Percentiles rank a stretch among this genome's conserved stretches.
These are phyloP conservation scores for Silvanus unidentatus DNA, from an alignment of 2,888 invertebrate species.

Conservation along the genomic window DNA sequence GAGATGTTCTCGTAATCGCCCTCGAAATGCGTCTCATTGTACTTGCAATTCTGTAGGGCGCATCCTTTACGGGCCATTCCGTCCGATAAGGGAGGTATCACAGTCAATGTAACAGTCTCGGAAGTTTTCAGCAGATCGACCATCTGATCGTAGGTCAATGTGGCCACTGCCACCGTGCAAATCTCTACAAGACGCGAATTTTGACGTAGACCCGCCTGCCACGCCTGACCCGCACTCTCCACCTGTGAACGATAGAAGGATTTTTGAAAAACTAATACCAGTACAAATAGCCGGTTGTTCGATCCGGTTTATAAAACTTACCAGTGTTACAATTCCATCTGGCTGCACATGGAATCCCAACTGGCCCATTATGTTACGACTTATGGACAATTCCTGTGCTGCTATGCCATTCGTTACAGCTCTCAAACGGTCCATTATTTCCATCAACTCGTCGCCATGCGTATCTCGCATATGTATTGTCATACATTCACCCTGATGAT, in stretches of 20 bases:
- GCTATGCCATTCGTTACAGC: slow-evolving; percentile 73
- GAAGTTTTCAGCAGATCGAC: slow-evolving; percentile 88
- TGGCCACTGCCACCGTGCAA: slow-evolving; percentile 71
- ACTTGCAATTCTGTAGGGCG: slow-evolving; percentile 58
- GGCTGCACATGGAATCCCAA: slow-evolving; percentile 88
- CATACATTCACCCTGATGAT: slow-evolving; percentile 91
- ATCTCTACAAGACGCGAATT: slow-evolving; percentile 83
- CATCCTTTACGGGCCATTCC: slow-evolving; percentile 65
- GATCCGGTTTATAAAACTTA: not conserved
- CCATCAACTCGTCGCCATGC: slow-evolving; percentile 63
- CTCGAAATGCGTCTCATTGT: slow-evolving; percentile 55
- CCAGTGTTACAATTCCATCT: slow-evolving; percentile 86
- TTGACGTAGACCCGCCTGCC: slow-evolving; percentile 80
- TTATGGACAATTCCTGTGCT: slow-evolving; percentile 71
- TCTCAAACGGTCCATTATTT: slow-evolving; percentile 73
- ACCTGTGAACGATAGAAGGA: too few relatives aligned
- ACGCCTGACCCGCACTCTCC: slow-evolving; percentile 66
- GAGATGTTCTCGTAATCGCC: slow-evolving; percentile 65
- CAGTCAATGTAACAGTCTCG: slow-evolving; percentile 76
- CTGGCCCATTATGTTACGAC: slow-evolving; percentile 73
- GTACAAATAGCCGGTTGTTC: too few relatives aligned
- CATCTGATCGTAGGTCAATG: slow-evolving; percentile 86
- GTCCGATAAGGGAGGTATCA: slow-evolving; percentile 68
- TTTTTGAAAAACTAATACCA: too few relatives aligned
- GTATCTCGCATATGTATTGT: slow-evolving; percentile 70